phyloP scores from a whole-genome alignment of 2,797 vertebrate species.

The Champsocephalus gunnari region DNA sequence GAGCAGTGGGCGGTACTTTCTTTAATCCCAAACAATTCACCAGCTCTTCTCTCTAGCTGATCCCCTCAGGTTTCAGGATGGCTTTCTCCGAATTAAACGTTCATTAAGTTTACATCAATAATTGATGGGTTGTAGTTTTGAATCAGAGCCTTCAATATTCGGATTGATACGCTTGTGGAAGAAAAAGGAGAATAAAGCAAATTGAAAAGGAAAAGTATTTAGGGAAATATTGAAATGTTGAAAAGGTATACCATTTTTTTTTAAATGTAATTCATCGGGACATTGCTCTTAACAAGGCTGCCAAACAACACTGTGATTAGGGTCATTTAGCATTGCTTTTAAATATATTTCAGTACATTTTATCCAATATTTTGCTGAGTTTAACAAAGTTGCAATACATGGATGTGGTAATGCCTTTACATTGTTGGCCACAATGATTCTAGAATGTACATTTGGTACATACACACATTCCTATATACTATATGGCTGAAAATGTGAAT shows the following conservation, averaged over 20 bases:
- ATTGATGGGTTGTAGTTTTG: background rate
- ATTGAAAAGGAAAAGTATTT: background rate
- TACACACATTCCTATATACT: background rate
- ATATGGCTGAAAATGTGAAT: background rate
- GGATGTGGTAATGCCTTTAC: background rate
- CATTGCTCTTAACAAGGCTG: background rate
- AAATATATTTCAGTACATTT: background rate
- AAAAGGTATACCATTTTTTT: background rate
- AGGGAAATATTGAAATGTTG: too few relatives aligned
- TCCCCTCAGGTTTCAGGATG: background rate
- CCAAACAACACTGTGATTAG: background rate
- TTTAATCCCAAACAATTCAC: background rate
- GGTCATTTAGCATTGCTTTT: background rate
- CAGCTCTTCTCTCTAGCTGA: background rate
- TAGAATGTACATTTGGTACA: background rate
- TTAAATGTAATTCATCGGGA: background rate
- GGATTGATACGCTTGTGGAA: background rate
- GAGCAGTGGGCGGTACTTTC: background rate
- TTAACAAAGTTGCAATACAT: background rate
- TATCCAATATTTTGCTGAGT: background rate
- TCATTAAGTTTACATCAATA: background rate
- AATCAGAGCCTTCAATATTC: background rate
- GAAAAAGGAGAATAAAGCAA: background rate
- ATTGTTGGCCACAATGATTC: background rate
- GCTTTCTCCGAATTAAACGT: background rate